phyloP scores from a whole-genome alignment of 1,140 invertebrate species.

The Brevipalpus yothersi region DNA sequence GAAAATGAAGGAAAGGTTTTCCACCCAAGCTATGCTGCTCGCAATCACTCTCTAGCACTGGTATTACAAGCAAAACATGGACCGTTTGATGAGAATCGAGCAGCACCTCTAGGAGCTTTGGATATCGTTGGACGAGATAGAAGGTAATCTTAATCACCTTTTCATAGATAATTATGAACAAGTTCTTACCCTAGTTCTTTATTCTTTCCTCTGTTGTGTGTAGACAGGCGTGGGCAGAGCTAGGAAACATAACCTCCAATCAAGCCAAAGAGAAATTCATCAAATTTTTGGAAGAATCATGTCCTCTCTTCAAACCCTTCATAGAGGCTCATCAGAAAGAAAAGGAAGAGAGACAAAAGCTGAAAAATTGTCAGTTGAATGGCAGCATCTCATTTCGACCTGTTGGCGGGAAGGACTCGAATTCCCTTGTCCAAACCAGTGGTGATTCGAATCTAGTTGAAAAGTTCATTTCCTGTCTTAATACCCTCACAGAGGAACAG shows the following conservation, averaged over 20 bases:
- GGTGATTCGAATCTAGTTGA: no score
- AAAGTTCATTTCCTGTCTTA: no score
- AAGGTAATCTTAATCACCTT: conserved; percentile 27
- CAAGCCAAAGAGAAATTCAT: conserved; percentile 80
- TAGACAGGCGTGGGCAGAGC: conserved; percentile 58
- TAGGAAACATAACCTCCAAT: conserved; percentile 57
- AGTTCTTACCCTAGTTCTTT: background rate
- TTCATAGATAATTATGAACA: background rate
- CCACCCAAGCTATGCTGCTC: conserved; percentile 77
- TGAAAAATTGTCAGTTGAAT: background rate
- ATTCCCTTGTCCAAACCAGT: no score
- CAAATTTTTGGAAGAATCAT: conserved; percentile 54
- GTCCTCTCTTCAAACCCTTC: conserved; percentile 66
- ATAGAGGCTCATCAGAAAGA: conserved; percentile 52
- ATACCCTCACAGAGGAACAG: no score
- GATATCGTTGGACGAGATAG: conserved; percentile 85
- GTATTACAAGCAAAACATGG: conserved; percentile 74
- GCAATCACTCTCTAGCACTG: conserved; percentile 65
- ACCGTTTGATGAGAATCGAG: conserved; percentile 43
- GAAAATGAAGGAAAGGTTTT: conserved; percentile 90
- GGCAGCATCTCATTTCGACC: conserved; percentile 9
- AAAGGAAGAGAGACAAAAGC: conserved; percentile 24
- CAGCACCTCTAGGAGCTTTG: conserved; percentile 62
- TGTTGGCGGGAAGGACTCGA: no score
- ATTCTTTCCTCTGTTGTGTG: background rate